These are phyloP conservation scores for Chaetogeoica ovagalla DNA, from an alignment of 2,888 invertebrate genomes.

Conservation along the genomic window DNA sequence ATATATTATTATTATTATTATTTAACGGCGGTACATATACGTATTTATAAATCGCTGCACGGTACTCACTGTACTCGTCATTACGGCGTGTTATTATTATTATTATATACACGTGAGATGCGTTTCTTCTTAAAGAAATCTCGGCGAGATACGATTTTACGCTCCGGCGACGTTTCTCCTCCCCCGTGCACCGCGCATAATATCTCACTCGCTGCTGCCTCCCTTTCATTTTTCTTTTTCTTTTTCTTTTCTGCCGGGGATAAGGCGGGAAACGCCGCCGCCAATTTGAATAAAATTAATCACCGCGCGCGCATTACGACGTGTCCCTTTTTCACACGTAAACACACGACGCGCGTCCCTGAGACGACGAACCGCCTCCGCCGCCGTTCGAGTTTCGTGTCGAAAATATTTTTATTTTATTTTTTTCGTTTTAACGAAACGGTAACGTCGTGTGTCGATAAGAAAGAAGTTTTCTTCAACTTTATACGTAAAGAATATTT, in stretches of 20 bases:
- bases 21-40: not conserved
- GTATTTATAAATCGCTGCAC: not conserved
- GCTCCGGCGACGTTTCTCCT: constrained; percentile 27
- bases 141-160: constrained; percentile 46
- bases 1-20: constrained; percentile 33
- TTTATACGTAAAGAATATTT: constrained; percentile 4
- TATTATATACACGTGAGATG: constrained; percentile 6
- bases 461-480: not conserved
- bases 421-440: too few species aligned
- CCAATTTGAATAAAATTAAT: constrained; percentile 52
- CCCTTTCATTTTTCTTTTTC: not conserved
- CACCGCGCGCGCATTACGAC: constrained; percentile 8
- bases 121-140: constrained; percentile 13
- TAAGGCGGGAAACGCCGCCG: constrained; percentile 24
- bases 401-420: too few species aligned
- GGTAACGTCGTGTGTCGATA: not conserved
- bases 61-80: constrained; percentile 3
- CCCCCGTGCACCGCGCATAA: not conserved
- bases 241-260: not conserved
- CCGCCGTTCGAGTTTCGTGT: too few species aligned
- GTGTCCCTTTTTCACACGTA: constrained; percentile 32
- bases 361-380: not conserved
- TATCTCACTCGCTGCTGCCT: too few species aligned
- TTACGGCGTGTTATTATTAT: constrained; percentile 45
- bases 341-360: constrained; percentile 17